Base-by-base conservation (phyloP, 1,140 invertebrate genomes). In the Acromyrmex charruanus region DNA sequence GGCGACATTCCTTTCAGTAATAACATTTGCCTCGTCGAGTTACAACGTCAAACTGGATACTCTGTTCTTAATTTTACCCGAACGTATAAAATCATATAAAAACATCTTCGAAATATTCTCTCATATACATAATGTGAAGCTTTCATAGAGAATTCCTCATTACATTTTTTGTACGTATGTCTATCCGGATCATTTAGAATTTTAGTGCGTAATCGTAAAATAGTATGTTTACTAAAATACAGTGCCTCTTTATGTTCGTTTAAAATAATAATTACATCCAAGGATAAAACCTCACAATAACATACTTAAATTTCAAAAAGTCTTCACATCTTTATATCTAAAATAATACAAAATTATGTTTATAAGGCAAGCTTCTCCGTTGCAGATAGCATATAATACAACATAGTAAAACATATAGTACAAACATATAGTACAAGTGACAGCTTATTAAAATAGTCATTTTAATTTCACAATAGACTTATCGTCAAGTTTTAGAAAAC, bases 1-100 rank as follows among this genome's bases (percentile, higher is more conserved):
- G 77, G 72, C 51, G 80, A 63, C 68, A 85, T 81, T 87, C 89
- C 82, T 85, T 87, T 53, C 75, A 85, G 80, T 85, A 18, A 66
- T 61, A 31, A 77, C 18, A 9, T 39, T 77, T 25, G n/a, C 61
- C 21, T 10, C 49, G 21, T 66, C 39, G 66, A 69, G 39, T 25
- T 18, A 63, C 16, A 10, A 21, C 49, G 18, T 85, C 21, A 58
- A 61, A 14, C 10, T 7, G 16, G 16, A 39, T 44, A 81, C 5
- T 25, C 21, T 44, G 21, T 14, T 21, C 18, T 61, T 77, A 75
- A 74, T 75, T 74, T 16, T n/a, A 7, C 1, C 53, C 12, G n/a
- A 39, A 53, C n/a, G 31, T 61, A 51, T 16, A 14, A 0, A 61
- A 25, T 39, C 53, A 16, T 18, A 12, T 59, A 9, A 28, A 55